Evolutionary conservation across 2,797 vertebrate species (phyloP).

Genomic region (Saguinus oedipus): DNA sequence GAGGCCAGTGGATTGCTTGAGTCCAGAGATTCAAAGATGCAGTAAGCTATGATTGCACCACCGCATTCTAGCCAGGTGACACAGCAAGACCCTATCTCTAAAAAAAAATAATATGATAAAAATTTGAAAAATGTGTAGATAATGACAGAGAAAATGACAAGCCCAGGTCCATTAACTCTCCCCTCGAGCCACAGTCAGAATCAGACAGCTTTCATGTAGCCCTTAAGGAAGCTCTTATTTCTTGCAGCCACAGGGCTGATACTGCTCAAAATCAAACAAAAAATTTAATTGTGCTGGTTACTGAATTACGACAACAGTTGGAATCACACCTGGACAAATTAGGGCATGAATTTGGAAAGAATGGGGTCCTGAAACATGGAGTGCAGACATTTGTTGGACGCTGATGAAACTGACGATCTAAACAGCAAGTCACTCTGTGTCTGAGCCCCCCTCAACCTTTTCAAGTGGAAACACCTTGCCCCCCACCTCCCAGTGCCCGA

Average conservation of each 20-base stretch:
- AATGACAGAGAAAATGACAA: neutral
- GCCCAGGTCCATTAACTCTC: neutral
- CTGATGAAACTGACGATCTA: neutral
- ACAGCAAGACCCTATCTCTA: neutral
- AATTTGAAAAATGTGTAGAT: neutral
- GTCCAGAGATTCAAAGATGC: neutral
- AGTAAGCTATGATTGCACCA: neutral
- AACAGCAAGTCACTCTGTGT: neutral
- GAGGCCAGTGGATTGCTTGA: neutral
- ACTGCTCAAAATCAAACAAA: neutral
- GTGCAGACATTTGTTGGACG: neutral
- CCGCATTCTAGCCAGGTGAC: neutral
- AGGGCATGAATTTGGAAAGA: neutral
- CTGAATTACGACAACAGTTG: neutral
- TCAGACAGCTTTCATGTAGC: neutral
- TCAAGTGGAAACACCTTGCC: neutral
- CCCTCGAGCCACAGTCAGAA: neutral
- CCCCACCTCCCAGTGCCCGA: accelerated
- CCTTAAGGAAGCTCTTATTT: neutral
- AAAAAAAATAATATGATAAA: neutral
- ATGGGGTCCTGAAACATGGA: neutral
- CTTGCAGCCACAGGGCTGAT: neutral
- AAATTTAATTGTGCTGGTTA: neutral
- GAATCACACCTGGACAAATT: neutral
- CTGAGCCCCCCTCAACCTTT: neutral